These are phyloP conservation scores for Psephotus haematonotus DNA, from an alignment of 2,113 vertebrate genomes.

Conservation along the genomic window DNA sequence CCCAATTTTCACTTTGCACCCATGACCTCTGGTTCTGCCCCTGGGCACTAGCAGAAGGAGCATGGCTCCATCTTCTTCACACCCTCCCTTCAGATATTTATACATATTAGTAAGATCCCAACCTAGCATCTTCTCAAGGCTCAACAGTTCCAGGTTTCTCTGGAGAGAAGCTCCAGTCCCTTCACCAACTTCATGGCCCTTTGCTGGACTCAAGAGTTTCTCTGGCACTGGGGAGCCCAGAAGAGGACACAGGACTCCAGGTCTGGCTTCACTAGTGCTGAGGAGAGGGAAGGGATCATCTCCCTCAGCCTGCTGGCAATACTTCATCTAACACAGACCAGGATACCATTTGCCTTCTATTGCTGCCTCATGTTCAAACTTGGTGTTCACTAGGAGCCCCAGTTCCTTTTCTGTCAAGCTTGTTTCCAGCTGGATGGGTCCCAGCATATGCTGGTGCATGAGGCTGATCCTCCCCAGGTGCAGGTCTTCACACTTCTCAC, in stretches of 20 bases:
- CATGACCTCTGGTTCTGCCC: neutral
- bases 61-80: neutral
- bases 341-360: accelerated
- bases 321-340: accelerated
- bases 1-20: neutral
- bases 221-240: neutral
- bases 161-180: neutral
- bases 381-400: neutral
- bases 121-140: neutral
- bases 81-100: neutral
- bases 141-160: neutral
- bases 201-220: neutral
- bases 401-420: neutral
- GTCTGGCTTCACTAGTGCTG: neutral
- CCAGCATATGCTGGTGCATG: accelerated
- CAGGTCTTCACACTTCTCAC: neutral
- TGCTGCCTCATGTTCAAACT: neutral
- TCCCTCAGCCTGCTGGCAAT: neutral
- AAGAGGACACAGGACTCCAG: neutral
- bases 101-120: neutral
- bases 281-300: neutral
- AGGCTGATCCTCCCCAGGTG: neutral
- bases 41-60: neutral
- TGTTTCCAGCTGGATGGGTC: neutral
- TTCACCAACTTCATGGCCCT: neutral